phyloP scores from a whole-genome alignment of 35 echinoderm and acorn worm species.

The Holothuria glaberrima region DNA sequence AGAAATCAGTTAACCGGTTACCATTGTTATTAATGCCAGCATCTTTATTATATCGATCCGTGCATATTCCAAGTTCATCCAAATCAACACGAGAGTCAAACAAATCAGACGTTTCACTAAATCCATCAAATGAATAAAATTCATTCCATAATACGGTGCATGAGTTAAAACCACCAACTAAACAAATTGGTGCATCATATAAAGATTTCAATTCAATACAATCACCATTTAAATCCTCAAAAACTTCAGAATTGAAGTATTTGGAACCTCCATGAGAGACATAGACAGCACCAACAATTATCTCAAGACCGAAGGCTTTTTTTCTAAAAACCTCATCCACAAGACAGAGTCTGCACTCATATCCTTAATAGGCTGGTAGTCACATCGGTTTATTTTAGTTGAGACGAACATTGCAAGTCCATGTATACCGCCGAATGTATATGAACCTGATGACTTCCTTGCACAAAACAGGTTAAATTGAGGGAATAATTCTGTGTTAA shows the following conservation, averaged over 20 bases:
- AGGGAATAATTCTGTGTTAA: no score
- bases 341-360: conserved; percentile 5
- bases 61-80: conserved; percentile 1
- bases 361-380: conserved; percentile 12
- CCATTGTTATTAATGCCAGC: not conserved
- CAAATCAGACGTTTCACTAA: not conserved
- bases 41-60: conserved; percentile 3
- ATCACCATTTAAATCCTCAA: not conserved
- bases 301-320: not conserved
- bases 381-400: not conserved
- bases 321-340: not conserved
- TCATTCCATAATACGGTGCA: not conserved
- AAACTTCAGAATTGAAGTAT: not conserved
- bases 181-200: not conserved
- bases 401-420: not conserved
- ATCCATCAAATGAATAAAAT: not conserved
- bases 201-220: not conserved
- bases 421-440: not conserved
- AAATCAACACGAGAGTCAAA: not conserved
- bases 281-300: not conserved
- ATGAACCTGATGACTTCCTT: not conserved
- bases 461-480: no score
- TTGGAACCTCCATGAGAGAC: not conserved
- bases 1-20: not conserved
- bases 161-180: not conserved